These are phyloP conservation scores for Stenoptilia bipunctidactyla DNA, from an alignment of 2,888 invertebrate genomes.

Conservation along the genomic window DNA sequence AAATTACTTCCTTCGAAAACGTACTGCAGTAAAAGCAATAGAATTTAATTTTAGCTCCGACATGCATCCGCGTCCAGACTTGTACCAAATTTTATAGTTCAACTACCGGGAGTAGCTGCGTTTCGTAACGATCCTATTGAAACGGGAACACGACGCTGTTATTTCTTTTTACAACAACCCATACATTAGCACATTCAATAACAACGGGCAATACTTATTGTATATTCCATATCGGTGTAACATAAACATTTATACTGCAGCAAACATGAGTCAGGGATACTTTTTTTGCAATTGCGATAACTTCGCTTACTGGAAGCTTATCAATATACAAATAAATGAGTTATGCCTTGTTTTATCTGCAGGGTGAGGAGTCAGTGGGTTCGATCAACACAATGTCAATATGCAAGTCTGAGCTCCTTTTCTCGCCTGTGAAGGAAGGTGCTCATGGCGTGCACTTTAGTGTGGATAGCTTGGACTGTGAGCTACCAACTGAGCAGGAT, in stretches of 20 bases:
- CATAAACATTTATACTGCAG: no score
- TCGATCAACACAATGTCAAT: slow-evolving; percentile 87
- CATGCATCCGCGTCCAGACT: slow-evolving; percentile 49
- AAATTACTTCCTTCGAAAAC: not conserved
- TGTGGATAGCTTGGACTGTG: slow-evolving; percentile 92
- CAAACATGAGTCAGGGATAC: not conserved
- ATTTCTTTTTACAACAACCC: no score
- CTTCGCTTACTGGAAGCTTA: slow-evolving; percentile 1
- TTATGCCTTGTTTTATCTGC: slow-evolving; percentile 13
- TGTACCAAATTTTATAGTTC: slow-evolving; percentile 58
- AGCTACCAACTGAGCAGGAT: slow-evolving; percentile 83
- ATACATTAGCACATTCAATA: no score
- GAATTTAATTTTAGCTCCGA: slow-evolving; percentile 38
- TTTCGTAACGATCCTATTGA: slow-evolving; percentile 13
- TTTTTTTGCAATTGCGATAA: not conserved
- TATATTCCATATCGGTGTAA: no score
- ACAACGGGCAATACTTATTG: no score
- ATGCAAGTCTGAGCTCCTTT: slow-evolving; percentile 91
- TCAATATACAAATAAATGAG: not conserved
- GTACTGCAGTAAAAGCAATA: slow-evolving; percentile 22
- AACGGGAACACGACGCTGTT: not conserved
- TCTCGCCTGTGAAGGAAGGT: slow-evolving; percentile 90
- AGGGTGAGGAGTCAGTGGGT: slow-evolving; percentile 82
- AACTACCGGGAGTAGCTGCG: slow-evolving; percentile 39
- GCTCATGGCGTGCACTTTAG: slow-evolving; percentile 84